Percentiles rank a stretch among this genome's conserved stretches.
Conservation (phyloP, 2,888 invertebrate genomes). For the Torymus tubicola region DNA sequence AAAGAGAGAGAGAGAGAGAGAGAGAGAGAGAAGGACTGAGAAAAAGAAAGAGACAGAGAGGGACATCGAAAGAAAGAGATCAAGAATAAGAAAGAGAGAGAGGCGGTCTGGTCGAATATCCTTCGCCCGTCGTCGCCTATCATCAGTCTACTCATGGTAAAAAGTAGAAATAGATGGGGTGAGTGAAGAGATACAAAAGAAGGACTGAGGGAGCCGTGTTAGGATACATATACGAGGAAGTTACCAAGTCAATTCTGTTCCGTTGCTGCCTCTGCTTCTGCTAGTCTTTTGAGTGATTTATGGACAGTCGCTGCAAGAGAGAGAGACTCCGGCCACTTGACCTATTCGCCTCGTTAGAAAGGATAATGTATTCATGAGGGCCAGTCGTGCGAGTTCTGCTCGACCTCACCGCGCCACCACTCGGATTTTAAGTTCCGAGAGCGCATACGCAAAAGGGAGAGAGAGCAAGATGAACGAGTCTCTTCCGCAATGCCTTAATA, state of each 20-base stretch:
- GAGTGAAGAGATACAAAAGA: constrained; percentile 48
- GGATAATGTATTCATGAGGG: constrained; percentile 72
- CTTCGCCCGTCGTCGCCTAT: constrained; percentile 16
- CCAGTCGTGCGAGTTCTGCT: constrained; percentile 54
- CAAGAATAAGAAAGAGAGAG: no score
- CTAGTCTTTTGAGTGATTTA: constrained; percentile 70
- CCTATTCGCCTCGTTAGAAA: constrained; percentile 73
- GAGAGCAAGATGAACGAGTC: neutral
- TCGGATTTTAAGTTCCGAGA: constrained; percentile 31
- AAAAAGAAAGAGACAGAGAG: constrained; percentile 55
- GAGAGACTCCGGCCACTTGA: constrained; percentile 67
- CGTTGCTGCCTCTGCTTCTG: constrained; percentile 49
- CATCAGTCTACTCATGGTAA: constrained; percentile 54
- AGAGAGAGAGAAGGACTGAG: no score
- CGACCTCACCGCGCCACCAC: constrained; percentile 12
- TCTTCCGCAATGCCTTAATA: constrained; percentile 48
- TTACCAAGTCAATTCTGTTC: constrained; percentile 63
- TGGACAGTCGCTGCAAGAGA: constrained; percentile 66
- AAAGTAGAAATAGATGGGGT: constrained; percentile 70
- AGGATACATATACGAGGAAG: constrained; percentile 54
- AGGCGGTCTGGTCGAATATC: constrained; percentile 21
- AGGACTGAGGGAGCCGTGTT: constrained; percentile 32
- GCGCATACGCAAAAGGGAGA: neutral
- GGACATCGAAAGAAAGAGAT: no score
- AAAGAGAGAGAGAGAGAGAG: constrained; percentile 51